These are phyloP conservation scores for Prosapia bicincta DNA, from an alignment of 2,888 invertebrate species.

Conservation along the genomic window DNA sequence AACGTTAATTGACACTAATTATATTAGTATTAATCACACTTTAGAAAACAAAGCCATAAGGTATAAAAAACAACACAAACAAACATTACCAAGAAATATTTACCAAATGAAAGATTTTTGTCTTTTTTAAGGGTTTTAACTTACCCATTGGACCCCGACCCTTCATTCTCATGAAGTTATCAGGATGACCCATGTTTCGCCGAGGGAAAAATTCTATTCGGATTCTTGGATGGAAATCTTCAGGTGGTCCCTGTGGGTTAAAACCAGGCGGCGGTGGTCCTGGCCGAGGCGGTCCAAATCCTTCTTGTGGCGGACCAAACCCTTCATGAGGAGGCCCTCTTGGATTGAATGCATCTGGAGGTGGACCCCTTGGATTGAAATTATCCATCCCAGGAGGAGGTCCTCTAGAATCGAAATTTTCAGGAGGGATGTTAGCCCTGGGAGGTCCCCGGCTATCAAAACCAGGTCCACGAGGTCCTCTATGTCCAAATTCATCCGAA, in stretches of 20 bases:
- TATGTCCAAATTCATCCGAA: slow-evolving; percentile 30
- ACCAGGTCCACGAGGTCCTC: slow-evolving; percentile 30
- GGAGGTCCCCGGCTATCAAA: slow-evolving; percentile 25
- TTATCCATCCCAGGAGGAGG: slow-evolving; percentile 31
- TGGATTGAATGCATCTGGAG: slow-evolving; percentile 27
- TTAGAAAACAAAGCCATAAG: too few relatives aligned
- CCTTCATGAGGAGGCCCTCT: slow-evolving; percentile 21
- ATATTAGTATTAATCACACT: too few relatives aligned
- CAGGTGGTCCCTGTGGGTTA: slow-evolving; percentile 25
- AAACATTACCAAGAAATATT: too few relatives aligned
- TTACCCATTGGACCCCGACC: slow-evolving; percentile 19
- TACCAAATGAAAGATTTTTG: too few relatives aligned
- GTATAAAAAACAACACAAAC: too few relatives aligned
- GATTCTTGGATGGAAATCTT: slow-evolving; percentile 25
- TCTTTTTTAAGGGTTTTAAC: too few relatives aligned
- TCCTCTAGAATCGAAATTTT: slow-evolving; percentile 15
- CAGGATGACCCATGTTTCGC: slow-evolving; percentile 14
- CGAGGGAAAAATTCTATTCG: slow-evolving; percentile 27
- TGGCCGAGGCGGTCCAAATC: slow-evolving; percentile 13
- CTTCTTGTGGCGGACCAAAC: slow-evolving; percentile 22
- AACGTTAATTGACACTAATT: too few relatives aligned
- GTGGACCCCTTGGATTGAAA: slow-evolving; percentile 28
- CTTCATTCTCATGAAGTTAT: slow-evolving; percentile 14
- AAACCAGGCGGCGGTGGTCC: slow-evolving; percentile 20
- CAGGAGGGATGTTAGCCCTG: slow-evolving; percentile 1